These are phyloP conservation scores for Corapipo altera DNA, from an alignment of 2,113 vertebrate species.

Conservation along the genomic window DNA sequence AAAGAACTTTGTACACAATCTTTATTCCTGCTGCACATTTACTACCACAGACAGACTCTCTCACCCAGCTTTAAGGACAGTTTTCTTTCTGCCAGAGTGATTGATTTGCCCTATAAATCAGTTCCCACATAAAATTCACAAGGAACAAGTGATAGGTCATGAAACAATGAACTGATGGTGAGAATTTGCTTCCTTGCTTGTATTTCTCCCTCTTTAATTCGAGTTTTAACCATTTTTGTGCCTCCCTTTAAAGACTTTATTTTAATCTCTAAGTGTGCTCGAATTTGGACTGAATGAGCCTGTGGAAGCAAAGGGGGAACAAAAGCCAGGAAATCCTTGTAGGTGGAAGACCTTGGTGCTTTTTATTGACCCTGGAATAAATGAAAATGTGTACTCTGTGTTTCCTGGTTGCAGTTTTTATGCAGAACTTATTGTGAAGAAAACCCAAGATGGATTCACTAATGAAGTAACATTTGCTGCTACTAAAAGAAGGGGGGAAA, in stretches of 20 bases:
- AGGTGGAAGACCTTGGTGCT: not conserved
- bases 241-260: not conserved
- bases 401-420: not conserved
- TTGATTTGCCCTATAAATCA: conserved; percentile 4
- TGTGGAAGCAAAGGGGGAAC: not conserved
- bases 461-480: not conserved
- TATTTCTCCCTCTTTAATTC: not conserved
- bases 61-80: not conserved
- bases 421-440: not conserved
- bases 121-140: not conserved
- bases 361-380: not conserved
- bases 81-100: not conserved
- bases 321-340: not conserved
- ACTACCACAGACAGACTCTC: not conserved
- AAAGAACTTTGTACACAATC: not conserved
- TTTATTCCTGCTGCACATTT: not conserved
- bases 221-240: not conserved
- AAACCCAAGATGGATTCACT: not conserved
- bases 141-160: not conserved
- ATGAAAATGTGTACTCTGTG: not conserved
- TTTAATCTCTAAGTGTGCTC: not conserved
- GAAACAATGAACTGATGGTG: not conserved
- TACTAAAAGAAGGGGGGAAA: not conserved
- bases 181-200: not conserved
- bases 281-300: not conserved